Percentiles rank a stretch among this genome's conserved stretches.
Evolutionary conservation across 2,888 invertebrate species (phyloP).

Genomic region (Eupithecia subfuscata): DNA sequence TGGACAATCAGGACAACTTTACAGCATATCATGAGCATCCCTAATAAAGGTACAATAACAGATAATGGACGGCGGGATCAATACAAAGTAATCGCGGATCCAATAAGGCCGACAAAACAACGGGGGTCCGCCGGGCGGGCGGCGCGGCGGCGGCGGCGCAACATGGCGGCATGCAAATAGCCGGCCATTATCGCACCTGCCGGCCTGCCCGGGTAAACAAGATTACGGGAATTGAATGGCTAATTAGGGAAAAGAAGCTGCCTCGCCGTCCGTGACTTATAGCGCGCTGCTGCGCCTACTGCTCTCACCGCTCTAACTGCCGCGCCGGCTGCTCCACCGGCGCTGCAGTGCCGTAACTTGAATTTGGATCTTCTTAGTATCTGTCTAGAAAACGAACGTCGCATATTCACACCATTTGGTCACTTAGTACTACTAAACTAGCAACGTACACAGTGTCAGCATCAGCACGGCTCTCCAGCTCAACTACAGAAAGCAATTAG

Average conservation of each 20-base stretch:
- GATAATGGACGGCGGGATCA: conserved; percentile 82
- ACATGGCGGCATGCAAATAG: conserved; percentile 85
- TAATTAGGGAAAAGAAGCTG: conserved; percentile 83
- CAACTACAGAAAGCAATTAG: neutral
- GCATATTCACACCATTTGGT: neutral
- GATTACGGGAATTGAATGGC: conserved; percentile 84
- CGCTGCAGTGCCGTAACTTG: neutral
- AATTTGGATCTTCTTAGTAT: neutral
- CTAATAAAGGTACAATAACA: conserved; percentile 56
- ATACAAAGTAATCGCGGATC: conserved; percentile 84
- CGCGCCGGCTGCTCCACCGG: neutral
- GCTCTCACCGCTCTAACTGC: conserved; percentile 45
- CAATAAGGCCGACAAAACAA: conserved; percentile 82
- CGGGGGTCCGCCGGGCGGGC: conserved; percentile 76
- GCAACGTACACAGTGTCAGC: neutral
- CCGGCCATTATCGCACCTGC: conserved; percentile 84
- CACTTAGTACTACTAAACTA: neutral
- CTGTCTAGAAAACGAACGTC: neutral
- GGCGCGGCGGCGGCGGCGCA: conserved; percentile 74
- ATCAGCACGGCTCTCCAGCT: neutral
- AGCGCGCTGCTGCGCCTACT: conserved; percentile 46
- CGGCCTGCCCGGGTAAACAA: conserved; percentile 82
- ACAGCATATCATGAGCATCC: conserved; percentile 1
- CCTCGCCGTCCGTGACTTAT: conserved; percentile 70
- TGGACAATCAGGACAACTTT: neutral